Percentiles rank a stretch among this genome's conserved stretches.
These are phyloP conservation scores for Mobula hypostoma DNA, from an alignment of 2,113 vertebrate species.

Conservation along the genomic window DNA sequence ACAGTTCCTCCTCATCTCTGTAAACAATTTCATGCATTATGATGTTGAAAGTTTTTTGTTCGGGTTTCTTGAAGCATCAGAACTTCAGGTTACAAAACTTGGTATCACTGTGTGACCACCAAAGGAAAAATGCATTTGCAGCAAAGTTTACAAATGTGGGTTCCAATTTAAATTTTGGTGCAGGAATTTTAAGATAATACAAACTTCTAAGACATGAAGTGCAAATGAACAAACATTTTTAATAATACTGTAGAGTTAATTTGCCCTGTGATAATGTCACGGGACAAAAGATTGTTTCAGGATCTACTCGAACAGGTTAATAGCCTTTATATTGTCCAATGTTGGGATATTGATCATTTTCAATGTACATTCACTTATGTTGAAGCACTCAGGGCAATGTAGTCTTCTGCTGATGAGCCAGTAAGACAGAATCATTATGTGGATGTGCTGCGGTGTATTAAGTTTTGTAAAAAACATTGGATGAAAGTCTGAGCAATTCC, in stretches of 20 bases:
- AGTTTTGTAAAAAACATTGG: no score
- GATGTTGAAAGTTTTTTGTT: not conserved
- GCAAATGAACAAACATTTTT: not conserved
- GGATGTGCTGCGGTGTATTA: no score
- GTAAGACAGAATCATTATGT: not conserved
- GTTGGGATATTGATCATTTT: not conserved
- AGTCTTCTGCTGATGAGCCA: not conserved
- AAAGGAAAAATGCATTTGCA: not conserved
- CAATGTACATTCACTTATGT: not conserved
- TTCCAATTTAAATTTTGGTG: not conserved
- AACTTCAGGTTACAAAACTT: not conserved
- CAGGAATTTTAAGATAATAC: not conserved
- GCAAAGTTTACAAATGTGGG: not conserved
- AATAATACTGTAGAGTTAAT: not conserved
- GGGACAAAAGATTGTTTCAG: not conserved
- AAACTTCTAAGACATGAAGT: not conserved
- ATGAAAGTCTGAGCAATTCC: no score
- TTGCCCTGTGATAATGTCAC: not conserved
- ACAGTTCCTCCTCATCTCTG: no score
- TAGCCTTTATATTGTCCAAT: not conserved
- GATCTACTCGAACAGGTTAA: not conserved
- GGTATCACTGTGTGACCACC: not conserved
- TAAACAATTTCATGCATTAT: not conserved
- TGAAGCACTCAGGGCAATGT: not conserved
- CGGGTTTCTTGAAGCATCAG: not conserved